Evolutionary conservation across 2,888 invertebrate species (phyloP), one percentile per base, ranked within the genome.

Genomic region (Digitonthophagus gazella): DNA sequence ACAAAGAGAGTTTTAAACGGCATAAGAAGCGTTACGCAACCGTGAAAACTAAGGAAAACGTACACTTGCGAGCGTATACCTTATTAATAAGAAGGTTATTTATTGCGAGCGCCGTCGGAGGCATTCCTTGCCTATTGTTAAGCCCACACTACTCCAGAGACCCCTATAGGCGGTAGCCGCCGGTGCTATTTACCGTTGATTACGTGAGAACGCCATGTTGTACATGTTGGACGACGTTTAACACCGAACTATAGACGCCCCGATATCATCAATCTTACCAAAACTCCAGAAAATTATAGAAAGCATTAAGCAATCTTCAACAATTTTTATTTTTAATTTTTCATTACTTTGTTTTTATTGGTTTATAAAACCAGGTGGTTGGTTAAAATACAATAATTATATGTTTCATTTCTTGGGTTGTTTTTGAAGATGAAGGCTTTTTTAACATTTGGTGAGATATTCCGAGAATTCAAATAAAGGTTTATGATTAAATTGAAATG

Each of bases 51-150:
- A 61, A 61, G 61, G 61, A 61, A 61, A 19, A 19, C 61, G 61
- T 20, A 18, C 18, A 18, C 20, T 61, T 18, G 61, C 5, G 61
- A 57, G 14, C 61, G 20, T 15, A 61, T 61, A 19, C 19, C 18
- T 61, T 19, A 19, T 61, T 61, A 61, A 61, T 61, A 61, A 61
- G 61, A 19, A 61, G 18, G 61, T 61, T 61, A 61, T 61, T 61
- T 61, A 61, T 61, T 61, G 20, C 61, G n/a, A 5, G 18, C 20
- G 19, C 61, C 20, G 8, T 61, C 61, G 61, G 14, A 61, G 20
- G 19, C 61, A 61, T 5, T 61, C n/a, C 20, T 16, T 61, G n/a
- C 61, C 16, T 18, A 61, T 61, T 61, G 61, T 61, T 61, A 61
- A 18, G 19, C 61, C 20, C 20, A 44, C 28, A 44, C 28, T 44